Evolutionary conservation across 2,797 vertebrate genomes (phyloP), one percentile per base, ranked within the genome.

Genomic region (Nannoperca obscura): DNA sequence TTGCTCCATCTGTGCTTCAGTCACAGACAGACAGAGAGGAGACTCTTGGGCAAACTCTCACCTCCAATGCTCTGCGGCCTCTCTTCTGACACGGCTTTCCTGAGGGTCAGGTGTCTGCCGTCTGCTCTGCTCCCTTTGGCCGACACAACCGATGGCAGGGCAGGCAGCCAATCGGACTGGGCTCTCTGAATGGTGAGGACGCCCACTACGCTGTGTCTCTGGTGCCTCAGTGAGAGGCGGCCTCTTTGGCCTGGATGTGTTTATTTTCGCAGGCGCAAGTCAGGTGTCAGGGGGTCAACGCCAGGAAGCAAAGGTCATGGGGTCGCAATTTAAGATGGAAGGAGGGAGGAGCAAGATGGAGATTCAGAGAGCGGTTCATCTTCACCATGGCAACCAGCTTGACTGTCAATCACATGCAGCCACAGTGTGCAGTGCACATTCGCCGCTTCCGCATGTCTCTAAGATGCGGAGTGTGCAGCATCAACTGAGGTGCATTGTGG

Each of bases 161-260:
- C 94, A 89, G 97, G 96, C 95, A 97, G 96, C 96, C 97, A 97
- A 94, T 98, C 96, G 92, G 96, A 97, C 94, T 96, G 97, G 96
- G 97, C 96, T 97, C 96, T 98, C 95, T 98, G 97, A 97, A 98
- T 95, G 89, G 97, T 97, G 95, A 98, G 96, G 94, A 97, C 96
- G 91, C 98, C 98, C 94, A 95, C 97, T 96, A 99, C 95, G 96
- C 97, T 99, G 97, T 99, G 98, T 94, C 98, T 97, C 96, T 98
- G 97, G 94, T 97, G 97, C 95, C 96, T 97, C 96, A 95, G 95
- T 94, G 95, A 95, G 95, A 96, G 95, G 96, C 93, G 95, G 95
- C 96, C 96, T 95, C 96, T 97, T 93, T 97, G 96, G 97, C 96
- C 97, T 97, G 87, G 83, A 62, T 54, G 69, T 27, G 71, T 87